A percentile compares a stretch with the other conserved stretches of the same genome.
Conservation (phyloP, 2,113 vertebrate genomes). For the Hymenochirus boettgeri region DNA sequence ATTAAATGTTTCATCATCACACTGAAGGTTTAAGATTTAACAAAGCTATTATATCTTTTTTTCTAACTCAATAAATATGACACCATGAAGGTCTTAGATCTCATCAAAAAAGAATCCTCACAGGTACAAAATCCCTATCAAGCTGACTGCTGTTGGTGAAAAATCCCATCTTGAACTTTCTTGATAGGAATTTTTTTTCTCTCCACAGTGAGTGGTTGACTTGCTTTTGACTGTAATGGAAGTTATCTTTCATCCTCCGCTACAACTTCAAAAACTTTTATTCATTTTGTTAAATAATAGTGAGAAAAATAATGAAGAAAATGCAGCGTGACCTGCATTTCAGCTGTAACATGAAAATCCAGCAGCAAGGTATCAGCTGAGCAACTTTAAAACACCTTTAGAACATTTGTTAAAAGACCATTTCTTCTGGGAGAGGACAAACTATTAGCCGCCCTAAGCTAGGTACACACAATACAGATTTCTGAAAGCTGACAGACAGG, state of each 20-base stretch:
- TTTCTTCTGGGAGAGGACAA: too few relatives aligned
- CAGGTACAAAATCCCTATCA: constrained; percentile 32
- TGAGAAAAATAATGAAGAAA: constrained; percentile 4
- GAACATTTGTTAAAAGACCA: too few relatives aligned
- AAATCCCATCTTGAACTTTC: constrained; percentile 29
- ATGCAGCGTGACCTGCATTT: background rate
- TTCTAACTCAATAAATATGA: constrained; percentile 30
- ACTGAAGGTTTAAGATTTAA: constrained; percentile 40
- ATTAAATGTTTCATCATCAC: constrained; percentile 30
- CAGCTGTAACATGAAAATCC: background rate
- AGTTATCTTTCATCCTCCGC: constrained; percentile 36
- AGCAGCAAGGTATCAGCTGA: too few relatives aligned
- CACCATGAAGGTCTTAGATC: constrained; percentile 34
- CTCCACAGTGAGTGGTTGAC: constrained; percentile 19
- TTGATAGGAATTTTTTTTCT: constrained; percentile 34
- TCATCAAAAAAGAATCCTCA: constrained; percentile 30
- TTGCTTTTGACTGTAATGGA: constrained; percentile 30
- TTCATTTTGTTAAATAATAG: constrained; percentile 5
- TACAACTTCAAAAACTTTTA: constrained; percentile 28
- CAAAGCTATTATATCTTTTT: constrained; percentile 38
- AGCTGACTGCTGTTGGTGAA: constrained; percentile 25
- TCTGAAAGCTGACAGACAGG: too few relatives aligned
- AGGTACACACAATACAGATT: too few relatives aligned
- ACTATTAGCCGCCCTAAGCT: too few relatives aligned
- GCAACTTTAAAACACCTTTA: too few relatives aligned